phyloP scores from a whole-genome alignment of 2,888 invertebrate genomes.

The Microplitis manilae region DNA sequence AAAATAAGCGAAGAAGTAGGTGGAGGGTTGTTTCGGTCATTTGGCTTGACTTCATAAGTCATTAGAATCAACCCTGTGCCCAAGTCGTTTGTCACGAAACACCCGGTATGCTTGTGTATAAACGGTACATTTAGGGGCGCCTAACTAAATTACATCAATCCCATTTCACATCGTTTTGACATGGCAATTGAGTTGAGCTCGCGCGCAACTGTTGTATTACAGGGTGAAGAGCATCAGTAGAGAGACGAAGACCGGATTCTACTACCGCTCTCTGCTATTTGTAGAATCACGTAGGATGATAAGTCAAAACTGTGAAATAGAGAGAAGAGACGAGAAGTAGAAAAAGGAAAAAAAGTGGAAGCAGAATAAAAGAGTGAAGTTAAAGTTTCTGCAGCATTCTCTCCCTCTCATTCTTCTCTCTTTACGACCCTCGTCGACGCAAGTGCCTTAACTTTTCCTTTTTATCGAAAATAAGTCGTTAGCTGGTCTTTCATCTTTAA shows the following conservation, averaged over 20 bases:
- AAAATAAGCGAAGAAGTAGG: slow-evolving; percentile 12
- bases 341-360: slow-evolving; percentile 4
- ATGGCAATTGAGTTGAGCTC: slow-evolving; percentile 69
- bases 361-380: slow-evolving; percentile 10
- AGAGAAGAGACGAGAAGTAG: background rate
- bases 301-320: background rate
- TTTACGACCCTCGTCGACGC: slow-evolving; percentile 32
- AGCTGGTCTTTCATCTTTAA: slow-evolving; percentile 71
- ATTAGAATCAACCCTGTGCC: slow-evolving; percentile 68
- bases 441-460: slow-evolving; percentile 71
- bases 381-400: slow-evolving; percentile 42
- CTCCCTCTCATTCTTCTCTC: slow-evolving; percentile 22
- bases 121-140: slow-evolving; percentile 55
- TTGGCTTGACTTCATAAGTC: slow-evolving; percentile 72
- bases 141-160: slow-evolving; percentile 72
- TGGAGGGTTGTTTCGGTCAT: slow-evolving; percentile 62
- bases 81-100: slow-evolving; percentile 60
- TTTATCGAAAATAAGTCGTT: slow-evolving; percentile 72
- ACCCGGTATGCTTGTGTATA: slow-evolving; percentile 57
- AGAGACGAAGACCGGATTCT: slow-evolving; percentile 21
- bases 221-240: slow-evolving; percentile 22
- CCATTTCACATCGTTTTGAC: slow-evolving; percentile 71
- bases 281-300: slow-evolving; percentile 8
- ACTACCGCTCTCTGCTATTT: background rate
- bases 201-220: slow-evolving; percentile 68